Conservation (phyloP, 2,888 invertebrate genomes). For the Drosophila villosipedis region DNA sequence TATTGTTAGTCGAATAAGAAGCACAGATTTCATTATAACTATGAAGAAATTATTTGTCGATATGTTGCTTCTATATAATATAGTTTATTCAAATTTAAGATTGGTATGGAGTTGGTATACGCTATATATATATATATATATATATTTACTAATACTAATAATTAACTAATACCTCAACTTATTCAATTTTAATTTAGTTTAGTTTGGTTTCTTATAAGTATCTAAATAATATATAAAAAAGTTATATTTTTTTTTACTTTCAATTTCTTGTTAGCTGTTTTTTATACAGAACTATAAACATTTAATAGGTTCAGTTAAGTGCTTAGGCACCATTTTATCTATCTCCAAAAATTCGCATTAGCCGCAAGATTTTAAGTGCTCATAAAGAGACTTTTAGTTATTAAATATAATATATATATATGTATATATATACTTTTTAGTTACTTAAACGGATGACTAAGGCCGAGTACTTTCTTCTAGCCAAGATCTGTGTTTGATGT, state of each 20-base stretch:
- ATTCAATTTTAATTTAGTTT: background rate
- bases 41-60: background rate
- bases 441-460: constrained; percentile 14
- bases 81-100: background rate
- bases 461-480: constrained; percentile 9
- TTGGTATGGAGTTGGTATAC: background rate
- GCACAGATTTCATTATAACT: background rate
- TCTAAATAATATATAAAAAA: background rate
- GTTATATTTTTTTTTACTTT: background rate
- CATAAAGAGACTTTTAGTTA: background rate
- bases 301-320: background rate
- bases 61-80: background rate
- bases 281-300: background rate
- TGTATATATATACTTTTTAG: too few species aligned
- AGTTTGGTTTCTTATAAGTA: background rate
- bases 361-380: background rate
- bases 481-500: constrained; percentile 17
- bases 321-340: background rate
- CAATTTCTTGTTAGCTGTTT: background rate
- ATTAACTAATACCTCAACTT: background rate
- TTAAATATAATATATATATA: background rate
- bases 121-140: too few species aligned
- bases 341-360: background rate
- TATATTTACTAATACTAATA: too few species aligned
- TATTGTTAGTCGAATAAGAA: background rate